Evolutionary conservation across 2,113 vertebrate genomes (phyloP).

Genomic region (Antigone vipio): DNA sequence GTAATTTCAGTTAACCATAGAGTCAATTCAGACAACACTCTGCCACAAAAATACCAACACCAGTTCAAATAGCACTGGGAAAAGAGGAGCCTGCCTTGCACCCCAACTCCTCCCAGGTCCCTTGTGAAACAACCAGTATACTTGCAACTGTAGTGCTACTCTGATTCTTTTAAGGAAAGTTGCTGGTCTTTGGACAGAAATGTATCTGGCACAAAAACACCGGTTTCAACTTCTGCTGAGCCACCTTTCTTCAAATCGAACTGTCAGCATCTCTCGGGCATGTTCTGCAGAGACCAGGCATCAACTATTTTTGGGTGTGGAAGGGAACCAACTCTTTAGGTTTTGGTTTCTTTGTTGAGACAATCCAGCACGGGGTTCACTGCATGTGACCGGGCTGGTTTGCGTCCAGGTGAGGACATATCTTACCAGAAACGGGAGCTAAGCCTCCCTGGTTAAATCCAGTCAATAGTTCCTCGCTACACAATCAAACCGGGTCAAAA

Average conservation of each 20-base stretch:
- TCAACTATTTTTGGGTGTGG: background rate
- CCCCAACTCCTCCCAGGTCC: background rate
- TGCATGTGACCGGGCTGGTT: background rate
- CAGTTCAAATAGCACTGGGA: background rate
- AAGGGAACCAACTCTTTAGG: background rate
- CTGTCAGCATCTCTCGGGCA: background rate
- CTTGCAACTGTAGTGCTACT: background rate
- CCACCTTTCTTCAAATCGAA: background rate
- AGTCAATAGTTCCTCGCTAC: background rate
- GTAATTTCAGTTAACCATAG: background rate
- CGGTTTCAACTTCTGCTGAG: background rate
- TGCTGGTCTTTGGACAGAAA: background rate
- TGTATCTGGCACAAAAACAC: background rate
- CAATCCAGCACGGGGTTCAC: background rate
- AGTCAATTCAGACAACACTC: background rate
- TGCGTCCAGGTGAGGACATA: no score
- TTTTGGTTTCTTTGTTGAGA: background rate
- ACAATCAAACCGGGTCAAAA: background rate
- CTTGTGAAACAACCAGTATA: background rate
- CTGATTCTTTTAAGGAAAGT: background rate
- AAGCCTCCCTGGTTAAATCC: background rate
- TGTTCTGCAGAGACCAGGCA: background rate
- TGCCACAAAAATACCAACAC: background rate
- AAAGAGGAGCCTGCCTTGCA: background rate
- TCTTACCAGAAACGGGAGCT: background rate